Conservation (phyloP, 2,888 invertebrate genomes). For the Watsonalla cultraria region DNA sequence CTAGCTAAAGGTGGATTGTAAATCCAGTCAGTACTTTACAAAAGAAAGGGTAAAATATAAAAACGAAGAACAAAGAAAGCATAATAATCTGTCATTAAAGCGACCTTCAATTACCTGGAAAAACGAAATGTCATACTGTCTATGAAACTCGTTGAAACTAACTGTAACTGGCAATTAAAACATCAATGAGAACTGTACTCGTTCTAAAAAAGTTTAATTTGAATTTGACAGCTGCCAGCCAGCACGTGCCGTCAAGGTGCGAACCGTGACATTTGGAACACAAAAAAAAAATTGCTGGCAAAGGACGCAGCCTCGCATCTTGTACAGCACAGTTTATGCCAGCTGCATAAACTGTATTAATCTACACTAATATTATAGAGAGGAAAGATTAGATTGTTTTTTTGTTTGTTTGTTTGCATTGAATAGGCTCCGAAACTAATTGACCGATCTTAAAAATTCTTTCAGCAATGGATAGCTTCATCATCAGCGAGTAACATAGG, state of each 20-base stretch:
- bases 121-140: background rate
- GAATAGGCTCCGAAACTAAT: too few species aligned
- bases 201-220: conserved; percentile 20
- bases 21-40: too few species aligned
- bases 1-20: too few species aligned
- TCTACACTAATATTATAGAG: too few species aligned
- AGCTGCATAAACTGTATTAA: background rate
- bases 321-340: conserved; percentile 14
- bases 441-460: too few species aligned
- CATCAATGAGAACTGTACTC: conserved; percentile 1
- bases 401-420: too few species aligned
- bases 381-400: too few species aligned
- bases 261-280: conserved; percentile 30
- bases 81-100: too few species aligned
- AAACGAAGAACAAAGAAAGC: too few species aligned
- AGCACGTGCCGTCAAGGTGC: conserved; percentile 35
- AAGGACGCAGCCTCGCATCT: conserved; percentile 16
- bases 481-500: too few species aligned
- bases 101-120: background rate
- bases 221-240: conserved; percentile 24
- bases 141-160: background rate
- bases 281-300: conserved; percentile 3
- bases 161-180: conserved; percentile 5
- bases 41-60: too few species aligned
- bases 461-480: too few species aligned